A percentile compares a stretch with the other conserved stretches of the same genome.
phyloP scores from a whole-genome alignment of 2,113 vertebrate species.

The Eulemur rufifrons region DNA sequence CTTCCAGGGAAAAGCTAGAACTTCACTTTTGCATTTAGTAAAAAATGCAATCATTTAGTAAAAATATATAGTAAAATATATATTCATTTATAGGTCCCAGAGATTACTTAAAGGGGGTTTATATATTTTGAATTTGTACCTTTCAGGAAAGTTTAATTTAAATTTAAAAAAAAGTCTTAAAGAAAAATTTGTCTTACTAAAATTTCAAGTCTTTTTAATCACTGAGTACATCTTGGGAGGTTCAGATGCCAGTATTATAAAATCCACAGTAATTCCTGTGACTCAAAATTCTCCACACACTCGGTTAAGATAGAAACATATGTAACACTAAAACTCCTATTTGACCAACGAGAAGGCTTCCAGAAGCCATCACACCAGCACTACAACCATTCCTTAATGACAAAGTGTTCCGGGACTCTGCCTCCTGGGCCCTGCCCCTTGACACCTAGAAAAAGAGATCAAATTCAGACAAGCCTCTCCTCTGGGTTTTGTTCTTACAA shows the following conservation, averaged over 20 bases:
- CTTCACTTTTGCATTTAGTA: background rate
- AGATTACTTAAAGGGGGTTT: background rate
- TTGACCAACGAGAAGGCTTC: background rate
- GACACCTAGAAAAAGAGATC: background rate
- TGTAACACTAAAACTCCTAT: background rate
- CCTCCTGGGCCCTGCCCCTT: background rate
- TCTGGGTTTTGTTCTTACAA: slow-evolving; percentile 30
- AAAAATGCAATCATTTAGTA: background rate
- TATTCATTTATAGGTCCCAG: background rate
- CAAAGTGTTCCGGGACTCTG: background rate
- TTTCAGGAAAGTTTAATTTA: background rate
- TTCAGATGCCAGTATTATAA: background rate
- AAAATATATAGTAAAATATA: background rate
- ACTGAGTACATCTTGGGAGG: background rate
- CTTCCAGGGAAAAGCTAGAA: slow-evolving; percentile 24
- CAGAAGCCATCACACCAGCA: background rate
- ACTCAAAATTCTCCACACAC: background rate
- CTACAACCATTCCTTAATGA: background rate
- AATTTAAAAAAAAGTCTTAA: background rate
- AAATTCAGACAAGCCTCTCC: background rate
- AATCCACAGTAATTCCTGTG: background rate
- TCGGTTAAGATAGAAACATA: background rate
- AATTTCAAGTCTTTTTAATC: slow-evolving; percentile 8
- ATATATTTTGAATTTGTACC: background rate
- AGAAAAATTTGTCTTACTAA: background rate